These are phyloP conservation scores for Pomatorhinus ruficollis DNA, from an alignment of 2,113 vertebrate species.

Conservation along the genomic window DNA sequence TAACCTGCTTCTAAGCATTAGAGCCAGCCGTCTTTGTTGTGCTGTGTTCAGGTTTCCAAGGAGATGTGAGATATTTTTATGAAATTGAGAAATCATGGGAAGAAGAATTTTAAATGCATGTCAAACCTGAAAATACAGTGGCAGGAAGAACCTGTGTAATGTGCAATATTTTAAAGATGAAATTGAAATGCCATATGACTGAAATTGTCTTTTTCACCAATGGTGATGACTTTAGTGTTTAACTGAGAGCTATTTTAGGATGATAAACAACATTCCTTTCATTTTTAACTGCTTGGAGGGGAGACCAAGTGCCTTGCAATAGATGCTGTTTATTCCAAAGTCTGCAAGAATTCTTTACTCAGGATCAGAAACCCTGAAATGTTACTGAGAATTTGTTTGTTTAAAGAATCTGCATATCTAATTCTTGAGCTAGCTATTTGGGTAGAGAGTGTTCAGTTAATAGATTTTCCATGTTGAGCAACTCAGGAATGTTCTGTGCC, in stretches of 20 bases:
- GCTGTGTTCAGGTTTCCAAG: slow-evolving; percentile 52
- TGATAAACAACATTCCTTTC: slow-evolving; percentile 51
- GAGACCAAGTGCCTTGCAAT: not conserved
- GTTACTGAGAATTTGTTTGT: not conserved
- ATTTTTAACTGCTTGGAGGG: slow-evolving; percentile 3
- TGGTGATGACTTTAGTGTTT: not conserved
- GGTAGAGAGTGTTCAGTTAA: not conserved
- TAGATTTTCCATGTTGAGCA: not conserved
- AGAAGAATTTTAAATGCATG: not conserved
- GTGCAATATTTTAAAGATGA: not conserved
- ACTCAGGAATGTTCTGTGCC: not conserved
- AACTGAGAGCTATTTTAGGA: slow-evolving; percentile 23
- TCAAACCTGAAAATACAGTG: not conserved
- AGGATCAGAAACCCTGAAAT: not conserved
- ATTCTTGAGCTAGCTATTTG: not conserved
- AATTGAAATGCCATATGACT: not conserved
- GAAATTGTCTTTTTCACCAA: not conserved
- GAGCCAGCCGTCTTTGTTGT: not conserved
- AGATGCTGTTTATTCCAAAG: not conserved
- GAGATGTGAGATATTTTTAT: slow-evolving; percentile 43
- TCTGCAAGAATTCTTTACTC: not conserved
- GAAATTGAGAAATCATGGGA: slow-evolving; percentile 11
- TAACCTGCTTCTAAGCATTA: not conserved
- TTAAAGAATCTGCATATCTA: not conserved
- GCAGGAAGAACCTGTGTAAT: not conserved